Evolutionary conservation across 2,797 vertebrate species (phyloP).

Genomic region (Lepus oiostolus): DNA sequence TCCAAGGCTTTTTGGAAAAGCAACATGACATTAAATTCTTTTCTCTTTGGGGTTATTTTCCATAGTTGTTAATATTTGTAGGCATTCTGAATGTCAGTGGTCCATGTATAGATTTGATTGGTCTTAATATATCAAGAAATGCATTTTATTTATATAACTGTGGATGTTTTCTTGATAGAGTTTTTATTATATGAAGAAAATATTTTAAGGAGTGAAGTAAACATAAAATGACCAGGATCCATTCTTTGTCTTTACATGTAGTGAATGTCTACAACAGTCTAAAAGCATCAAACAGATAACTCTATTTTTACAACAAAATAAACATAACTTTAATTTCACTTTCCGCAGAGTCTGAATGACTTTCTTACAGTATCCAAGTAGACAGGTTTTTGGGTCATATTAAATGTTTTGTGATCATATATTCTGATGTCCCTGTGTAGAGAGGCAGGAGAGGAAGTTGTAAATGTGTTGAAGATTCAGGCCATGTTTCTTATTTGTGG

Average conservation of each 20-base stretch:
- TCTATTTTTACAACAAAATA: no score
- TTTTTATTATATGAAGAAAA: conserved; percentile 35
- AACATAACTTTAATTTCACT: no score
- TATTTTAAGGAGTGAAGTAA: conserved; percentile 23
- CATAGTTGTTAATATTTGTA: conserved; percentile 34
- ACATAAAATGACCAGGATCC: neutral
- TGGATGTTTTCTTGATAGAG: neutral
- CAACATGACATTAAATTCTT: neutral
- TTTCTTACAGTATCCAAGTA: neutral
- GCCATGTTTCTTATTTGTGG: neutral
- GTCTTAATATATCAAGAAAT: conserved; percentile 30
- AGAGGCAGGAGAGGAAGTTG: neutral
- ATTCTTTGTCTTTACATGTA: neutral
- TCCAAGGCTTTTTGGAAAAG: conserved; percentile 29
- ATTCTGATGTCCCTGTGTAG: neutral
- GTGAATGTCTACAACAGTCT: neutral
- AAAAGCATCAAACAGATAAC: neutral
- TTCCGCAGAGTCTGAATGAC: no score
- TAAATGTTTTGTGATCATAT: conserved; percentile 13
- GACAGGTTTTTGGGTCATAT: neutral
- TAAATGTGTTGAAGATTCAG: neutral
- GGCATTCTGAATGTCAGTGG: neutral
- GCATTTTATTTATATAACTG: neutral
- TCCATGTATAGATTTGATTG: neutral
- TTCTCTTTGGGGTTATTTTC: neutral